Percentiles rank a stretch among this genome's conserved stretches.
phyloP scores from a whole-genome alignment of 2,113 vertebrate genomes.

The Malurus elegans region DNA sequence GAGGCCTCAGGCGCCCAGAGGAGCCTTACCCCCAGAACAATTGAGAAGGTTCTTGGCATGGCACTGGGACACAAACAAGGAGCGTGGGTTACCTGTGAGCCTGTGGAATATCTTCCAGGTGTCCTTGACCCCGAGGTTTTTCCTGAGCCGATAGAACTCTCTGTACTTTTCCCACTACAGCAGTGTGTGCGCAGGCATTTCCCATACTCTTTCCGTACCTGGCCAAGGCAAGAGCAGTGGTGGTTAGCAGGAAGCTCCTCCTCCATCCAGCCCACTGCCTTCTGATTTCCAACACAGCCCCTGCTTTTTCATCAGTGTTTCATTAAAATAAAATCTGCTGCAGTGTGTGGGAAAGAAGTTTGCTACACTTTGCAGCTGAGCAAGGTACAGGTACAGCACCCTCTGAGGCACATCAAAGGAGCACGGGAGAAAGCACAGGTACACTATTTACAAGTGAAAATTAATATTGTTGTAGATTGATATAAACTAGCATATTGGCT shows the following conservation, averaged over 20 bases:
- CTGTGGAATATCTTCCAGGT: conserved; percentile 91
- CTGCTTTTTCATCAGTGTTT: background rate
- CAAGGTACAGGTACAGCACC: background rate
- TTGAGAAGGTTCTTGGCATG: background rate
- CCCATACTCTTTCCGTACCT: conserved; percentile 97
- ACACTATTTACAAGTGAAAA: conserved; percentile 3
- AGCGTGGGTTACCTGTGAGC: conserved; percentile 85
- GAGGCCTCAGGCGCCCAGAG: rapidly evolving
- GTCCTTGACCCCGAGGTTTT: conserved; percentile 90
- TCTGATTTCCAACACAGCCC: background rate
- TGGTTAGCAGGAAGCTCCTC: conserved; percentile 19
- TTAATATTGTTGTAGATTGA: conserved; percentile 23
- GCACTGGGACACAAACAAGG: background rate
- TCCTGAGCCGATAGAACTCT: conserved; percentile 91
- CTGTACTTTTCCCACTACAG: conserved; percentile 94
- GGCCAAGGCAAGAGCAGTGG: conserved; percentile 30
- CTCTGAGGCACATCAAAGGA: conserved; percentile 14
- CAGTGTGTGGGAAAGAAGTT: background rate
- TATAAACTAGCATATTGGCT: background rate
- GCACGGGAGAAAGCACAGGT: background rate
- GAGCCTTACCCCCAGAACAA: background rate
- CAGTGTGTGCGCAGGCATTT: conserved; percentile 95
- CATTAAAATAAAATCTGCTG: background rate
- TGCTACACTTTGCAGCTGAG: background rate
- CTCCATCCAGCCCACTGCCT: background rate